Evolutionary conservation across 2,113 vertebrate species (phyloP).

Genomic region (Equus quagga): DNA sequence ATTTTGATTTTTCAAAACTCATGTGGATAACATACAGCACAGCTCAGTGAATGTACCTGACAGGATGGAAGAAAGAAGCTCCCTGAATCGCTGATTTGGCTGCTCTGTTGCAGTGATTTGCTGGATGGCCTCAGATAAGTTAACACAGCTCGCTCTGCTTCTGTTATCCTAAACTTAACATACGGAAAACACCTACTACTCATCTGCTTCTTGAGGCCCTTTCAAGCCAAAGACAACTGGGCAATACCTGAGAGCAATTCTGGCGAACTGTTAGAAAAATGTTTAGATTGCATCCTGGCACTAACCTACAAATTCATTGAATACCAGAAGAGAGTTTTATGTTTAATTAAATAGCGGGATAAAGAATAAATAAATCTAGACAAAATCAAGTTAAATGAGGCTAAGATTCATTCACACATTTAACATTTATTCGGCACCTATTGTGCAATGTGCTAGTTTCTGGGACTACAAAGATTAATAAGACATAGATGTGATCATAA

Average conservation of each 20-base stretch:
- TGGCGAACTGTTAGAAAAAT: neutral
- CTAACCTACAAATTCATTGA: neutral
- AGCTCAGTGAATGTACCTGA: neutral
- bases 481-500: no score
- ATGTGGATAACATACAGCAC: neutral
- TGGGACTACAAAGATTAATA: neutral
- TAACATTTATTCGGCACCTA: neutral
- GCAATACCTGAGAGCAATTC: neutral
- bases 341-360: neutral
- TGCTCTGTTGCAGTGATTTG: neutral
- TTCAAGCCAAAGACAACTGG: neutral
- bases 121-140: neutral
- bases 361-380: neutral
- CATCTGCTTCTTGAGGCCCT: neutral
- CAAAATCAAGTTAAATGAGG: neutral
- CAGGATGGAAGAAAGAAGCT: neutral
- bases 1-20: conserved; percentile 28
- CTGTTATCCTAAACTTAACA: neutral
- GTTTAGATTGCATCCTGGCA: neutral
- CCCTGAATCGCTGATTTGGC: neutral
- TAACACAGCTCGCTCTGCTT: neutral
- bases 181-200: neutral
- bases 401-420: neutral
- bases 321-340: neutral
- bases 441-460: neutral